phyloP scores from a whole-genome alignment of 2,797 vertebrate genomes.

The Parotocinclus haroldoi region DNA sequence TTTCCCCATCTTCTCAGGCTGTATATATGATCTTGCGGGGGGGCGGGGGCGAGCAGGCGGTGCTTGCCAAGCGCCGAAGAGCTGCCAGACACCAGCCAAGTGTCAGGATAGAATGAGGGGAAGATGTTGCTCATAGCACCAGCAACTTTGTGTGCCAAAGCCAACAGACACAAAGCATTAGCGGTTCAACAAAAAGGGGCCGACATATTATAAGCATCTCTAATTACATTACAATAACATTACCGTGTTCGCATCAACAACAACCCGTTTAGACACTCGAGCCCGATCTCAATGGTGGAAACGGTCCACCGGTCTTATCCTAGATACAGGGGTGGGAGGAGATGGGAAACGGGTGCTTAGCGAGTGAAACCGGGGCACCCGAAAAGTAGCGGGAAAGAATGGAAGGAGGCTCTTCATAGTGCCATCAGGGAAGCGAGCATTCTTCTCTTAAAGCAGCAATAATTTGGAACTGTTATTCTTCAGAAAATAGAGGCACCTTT shows the following conservation, averaged over 20 bases:
- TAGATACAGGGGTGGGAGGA: no score
- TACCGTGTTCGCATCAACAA: neutral
- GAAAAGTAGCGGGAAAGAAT: neutral
- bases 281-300: no score
- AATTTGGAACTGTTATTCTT: no score
- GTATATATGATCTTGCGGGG: constrained; percentile 15
- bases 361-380: no score
- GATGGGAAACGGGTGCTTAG: no score
- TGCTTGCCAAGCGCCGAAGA: constrained; percentile 2
- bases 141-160: neutral
- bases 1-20: constrained; percentile 24
- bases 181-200: neutral
- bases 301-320: no score
- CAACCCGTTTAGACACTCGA: no score
- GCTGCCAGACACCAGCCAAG: neutral
- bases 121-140: neutral
- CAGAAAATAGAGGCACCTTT: no score
- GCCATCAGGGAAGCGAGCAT: neutral
- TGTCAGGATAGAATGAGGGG: constrained; percentile 11
- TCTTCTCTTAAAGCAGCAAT: no score
- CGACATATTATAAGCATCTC: no score
- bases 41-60: constrained; percentile 13
- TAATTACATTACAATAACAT: no score
- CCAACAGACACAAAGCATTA: neutral
- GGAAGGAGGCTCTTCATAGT: neutral